Conservation (phyloP, 2,888 invertebrate genomes). For the Sinohyriopsis cumingii region DNA sequence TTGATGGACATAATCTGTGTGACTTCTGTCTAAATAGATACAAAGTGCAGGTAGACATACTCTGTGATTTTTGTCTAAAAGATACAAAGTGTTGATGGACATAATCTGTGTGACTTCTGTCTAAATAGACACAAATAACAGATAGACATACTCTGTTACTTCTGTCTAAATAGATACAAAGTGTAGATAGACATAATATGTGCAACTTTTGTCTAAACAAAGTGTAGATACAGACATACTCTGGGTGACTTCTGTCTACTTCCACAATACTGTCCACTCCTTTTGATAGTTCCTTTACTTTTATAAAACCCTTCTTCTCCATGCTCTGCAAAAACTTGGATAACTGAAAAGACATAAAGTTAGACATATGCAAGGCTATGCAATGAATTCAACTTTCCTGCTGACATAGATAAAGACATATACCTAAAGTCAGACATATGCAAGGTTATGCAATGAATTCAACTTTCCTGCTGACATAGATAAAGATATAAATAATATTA, state of each 20-base stretch:
- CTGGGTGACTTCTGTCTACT: slow-evolving; percentile 74
- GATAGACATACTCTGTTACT: slow-evolving; percentile 61
- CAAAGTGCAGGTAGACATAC: too few relatives aligned
- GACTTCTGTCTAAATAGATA: slow-evolving; percentile 73
- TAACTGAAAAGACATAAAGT: slow-evolving; percentile 71
- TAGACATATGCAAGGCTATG: neutral
- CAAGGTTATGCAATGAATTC: neutral
- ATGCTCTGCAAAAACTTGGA: slow-evolving; percentile 87
- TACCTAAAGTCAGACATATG: neutral
- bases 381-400: neutral
- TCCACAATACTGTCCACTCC: slow-evolving; percentile 86
- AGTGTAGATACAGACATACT: slow-evolving; percentile 41
- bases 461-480: too few relatives aligned
- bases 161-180: slow-evolving; percentile 72
- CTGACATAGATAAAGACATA: neutral
- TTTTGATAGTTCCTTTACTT: slow-evolving; percentile 76
- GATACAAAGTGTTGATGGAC: slow-evolving; percentile 9
- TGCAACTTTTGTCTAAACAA: slow-evolving; percentile 73
- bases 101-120: slow-evolving; percentile 70
- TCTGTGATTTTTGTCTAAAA: too few relatives aligned
- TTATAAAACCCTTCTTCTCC: slow-evolving; percentile 77
- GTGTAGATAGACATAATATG: slow-evolving; percentile 45
- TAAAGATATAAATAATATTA: too few relatives aligned
- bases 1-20: slow-evolving; percentile 55
- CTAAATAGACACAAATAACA: slow-evolving; percentile 67